These are phyloP conservation scores for Rhagonycha lutea DNA, from an alignment of 2,888 invertebrate genomes.

Conservation along the genomic window DNA sequence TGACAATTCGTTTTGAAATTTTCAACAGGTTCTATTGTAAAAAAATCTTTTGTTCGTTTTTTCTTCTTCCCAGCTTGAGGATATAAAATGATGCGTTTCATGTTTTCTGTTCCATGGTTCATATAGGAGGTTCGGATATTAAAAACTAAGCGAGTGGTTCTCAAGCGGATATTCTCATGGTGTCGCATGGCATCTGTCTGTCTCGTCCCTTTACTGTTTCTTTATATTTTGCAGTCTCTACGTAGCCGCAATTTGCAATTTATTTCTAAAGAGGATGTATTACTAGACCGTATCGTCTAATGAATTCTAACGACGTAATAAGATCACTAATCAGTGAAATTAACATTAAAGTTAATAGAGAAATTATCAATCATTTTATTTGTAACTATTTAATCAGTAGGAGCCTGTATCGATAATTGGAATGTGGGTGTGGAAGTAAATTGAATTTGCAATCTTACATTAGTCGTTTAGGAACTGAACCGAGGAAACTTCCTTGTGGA, in stretches of 20 bases:
- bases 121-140: neutral
- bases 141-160: constrained; percentile 29
- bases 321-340: neutral
- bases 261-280: neutral
- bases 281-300: constrained; percentile 1
- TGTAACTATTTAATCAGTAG: neutral
- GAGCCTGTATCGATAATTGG: neutral
- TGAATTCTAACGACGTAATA: neutral
- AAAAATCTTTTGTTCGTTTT: neutral
- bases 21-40: neutral
- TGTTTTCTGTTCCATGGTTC: neutral
- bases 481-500: neutral
- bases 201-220: constrained; percentile 34
- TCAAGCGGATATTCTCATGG: constrained; percentile 51
- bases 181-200: constrained; percentile 50
- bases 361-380: neutral
- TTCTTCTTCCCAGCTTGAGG: neutral
- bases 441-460: neutral
- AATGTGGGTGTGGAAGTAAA: neutral
- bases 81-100: neutral
- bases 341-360: neutral
- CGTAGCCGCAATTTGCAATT: constrained; percentile 2
- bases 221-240: constrained; percentile 1
- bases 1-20: neutral
- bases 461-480: neutral